Percentiles rank a stretch among this genome's conserved stretches.
Conservation (phyloP, 2,888 invertebrate species). For the Philereme transversata region DNA sequence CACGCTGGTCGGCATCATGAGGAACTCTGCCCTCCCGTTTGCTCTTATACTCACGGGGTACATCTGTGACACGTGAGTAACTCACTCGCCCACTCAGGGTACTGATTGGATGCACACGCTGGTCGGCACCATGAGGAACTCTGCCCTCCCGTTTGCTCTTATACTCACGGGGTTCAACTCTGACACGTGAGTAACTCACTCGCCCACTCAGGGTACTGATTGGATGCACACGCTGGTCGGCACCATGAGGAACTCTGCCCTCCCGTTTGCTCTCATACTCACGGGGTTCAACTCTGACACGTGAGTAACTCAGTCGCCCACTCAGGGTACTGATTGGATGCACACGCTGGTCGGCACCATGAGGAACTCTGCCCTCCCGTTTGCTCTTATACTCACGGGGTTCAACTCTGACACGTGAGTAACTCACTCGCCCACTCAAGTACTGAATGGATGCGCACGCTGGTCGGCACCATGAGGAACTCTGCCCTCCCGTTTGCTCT, state of each 20-base stretch:
- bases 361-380: slow-evolving; percentile 88
- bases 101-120: slow-evolving; percentile 89
- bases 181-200: slow-evolving; percentile 65
- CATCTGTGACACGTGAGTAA: slow-evolving; percentile 82
- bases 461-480: slow-evolving; percentile 89
- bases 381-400: slow-evolving; percentile 88
- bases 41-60: slow-evolving; percentile 88
- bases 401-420: slow-evolving; percentile 84
- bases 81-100: too few species aligned
- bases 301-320: too few species aligned
- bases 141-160: slow-evolving; percentile 88
- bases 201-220: slow-evolving; percentile 52
- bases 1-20: slow-evolving; percentile 88
- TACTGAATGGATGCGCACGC: slow-evolving; percentile 87
- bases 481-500: slow-evolving; percentile 88
- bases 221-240: slow-evolving; percentile 90
- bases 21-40: slow-evolving; percentile 88
- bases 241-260: slow-evolving; percentile 88
- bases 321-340: slow-evolving; percentile 86
- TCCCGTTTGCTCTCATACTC: slow-evolving; percentile 87
- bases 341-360: slow-evolving; percentile 89
- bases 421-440: too few species aligned
- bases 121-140: slow-evolving; percentile 88
- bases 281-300: slow-evolving; percentile 88
- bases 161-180: slow-evolving; percentile 88